Evolutionary conservation across 2,113 vertebrate species (phyloP).

Genomic region (Cavia porcellus): DNA sequence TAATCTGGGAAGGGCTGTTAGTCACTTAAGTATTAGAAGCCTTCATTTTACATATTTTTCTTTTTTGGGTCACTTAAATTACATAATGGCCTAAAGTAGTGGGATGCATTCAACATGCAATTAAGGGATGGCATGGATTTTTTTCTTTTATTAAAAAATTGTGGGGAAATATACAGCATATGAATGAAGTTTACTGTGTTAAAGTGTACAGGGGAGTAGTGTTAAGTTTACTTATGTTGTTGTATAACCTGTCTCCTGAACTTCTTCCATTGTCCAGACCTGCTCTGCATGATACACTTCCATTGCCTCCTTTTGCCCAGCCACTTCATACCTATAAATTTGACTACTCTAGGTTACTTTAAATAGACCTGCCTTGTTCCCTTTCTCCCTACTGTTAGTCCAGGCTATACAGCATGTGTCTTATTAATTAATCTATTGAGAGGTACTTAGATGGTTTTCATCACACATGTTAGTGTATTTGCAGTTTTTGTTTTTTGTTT

Average conservation of each 20-base stretch:
- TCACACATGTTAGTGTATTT: not conserved
- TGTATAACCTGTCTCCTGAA: not conserved
- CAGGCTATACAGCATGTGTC: not conserved
- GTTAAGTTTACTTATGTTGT: not conserved
- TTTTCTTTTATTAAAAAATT: not conserved
- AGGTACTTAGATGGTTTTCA: not conserved
- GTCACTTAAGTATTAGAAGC: not conserved
- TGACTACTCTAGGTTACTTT: not conserved
- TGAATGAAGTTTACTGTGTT: not conserved
- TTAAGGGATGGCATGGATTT: not conserved
- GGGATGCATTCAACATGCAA: not conserved
- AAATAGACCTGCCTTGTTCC: not conserved
- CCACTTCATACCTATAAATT: not conserved
- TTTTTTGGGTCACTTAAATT: constrained; percentile 5
- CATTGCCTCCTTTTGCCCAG: not conserved
- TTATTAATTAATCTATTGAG: not conserved
- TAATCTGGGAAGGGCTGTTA: not conserved
- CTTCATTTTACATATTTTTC: not conserved
- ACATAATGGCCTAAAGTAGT: not conserved
- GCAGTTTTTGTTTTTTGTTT: not conserved
- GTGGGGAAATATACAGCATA: not conserved
- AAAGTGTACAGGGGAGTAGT: not conserved
- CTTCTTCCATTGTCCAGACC: not conserved
- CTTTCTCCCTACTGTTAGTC: not conserved
- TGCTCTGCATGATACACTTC: not conserved